Percentiles rank a stretch among this genome's conserved stretches.
Conservation (phyloP, 2,797 vertebrate genomes). For the Tapirus indicus region DNA sequence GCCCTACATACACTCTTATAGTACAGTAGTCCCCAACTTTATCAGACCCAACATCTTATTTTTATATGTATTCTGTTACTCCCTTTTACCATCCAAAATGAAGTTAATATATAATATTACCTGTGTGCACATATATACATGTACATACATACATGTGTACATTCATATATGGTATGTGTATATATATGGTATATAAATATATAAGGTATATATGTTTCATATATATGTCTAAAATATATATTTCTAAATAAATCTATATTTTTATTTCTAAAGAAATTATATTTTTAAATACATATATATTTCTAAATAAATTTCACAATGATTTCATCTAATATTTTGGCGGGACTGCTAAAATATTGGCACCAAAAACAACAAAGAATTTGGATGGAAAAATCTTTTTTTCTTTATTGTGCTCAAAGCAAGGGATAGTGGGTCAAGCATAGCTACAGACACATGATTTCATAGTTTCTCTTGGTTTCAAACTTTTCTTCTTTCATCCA, state of each 20-base stretch:
- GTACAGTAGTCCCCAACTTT: neutral
- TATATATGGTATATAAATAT: neutral
- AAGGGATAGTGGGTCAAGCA: neutral
- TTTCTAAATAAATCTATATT: too few relatives aligned
- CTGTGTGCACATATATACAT: neutral
- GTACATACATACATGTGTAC: too few relatives aligned
- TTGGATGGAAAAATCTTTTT: neutral
- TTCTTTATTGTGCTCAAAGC: neutral
- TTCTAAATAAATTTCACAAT: neutral
- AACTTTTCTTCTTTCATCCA: neutral
- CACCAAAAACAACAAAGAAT: neutral
- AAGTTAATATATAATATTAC: neutral
- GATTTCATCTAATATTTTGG: neutral
- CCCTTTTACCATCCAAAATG: neutral
- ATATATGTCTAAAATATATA: neutral
- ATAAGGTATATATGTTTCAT: neutral
- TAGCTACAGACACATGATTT: neutral
- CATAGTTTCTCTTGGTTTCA: neutral
- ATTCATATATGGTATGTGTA: neutral
- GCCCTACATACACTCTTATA: neutral
- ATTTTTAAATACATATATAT: neutral
- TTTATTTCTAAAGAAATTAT: too few relatives aligned
- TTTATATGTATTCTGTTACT: neutral
- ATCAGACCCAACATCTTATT: neutral
- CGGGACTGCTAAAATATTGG: neutral